Conservation (phyloP, 1,140 invertebrate species). For the Philaenus spumarius region DNA sequence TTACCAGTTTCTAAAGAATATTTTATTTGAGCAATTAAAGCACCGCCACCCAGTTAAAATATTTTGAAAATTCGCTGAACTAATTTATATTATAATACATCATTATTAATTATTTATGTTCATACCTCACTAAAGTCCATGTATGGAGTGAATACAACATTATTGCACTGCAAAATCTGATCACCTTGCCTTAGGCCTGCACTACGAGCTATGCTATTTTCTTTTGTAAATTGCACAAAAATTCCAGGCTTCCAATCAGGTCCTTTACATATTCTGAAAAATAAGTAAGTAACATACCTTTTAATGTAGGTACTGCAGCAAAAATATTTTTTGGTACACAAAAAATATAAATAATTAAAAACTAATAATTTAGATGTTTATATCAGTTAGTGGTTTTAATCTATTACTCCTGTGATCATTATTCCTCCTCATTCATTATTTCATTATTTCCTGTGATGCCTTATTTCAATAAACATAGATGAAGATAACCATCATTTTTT, state of each 20-base stretch:
- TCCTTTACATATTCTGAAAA: constrained; percentile 70
- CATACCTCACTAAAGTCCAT: constrained; percentile 71
- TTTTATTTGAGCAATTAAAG: no score
- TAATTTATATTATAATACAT: no score
- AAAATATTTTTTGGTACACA: background rate
- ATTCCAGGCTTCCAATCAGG: constrained; percentile 79
- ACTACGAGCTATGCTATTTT: constrained; percentile 77
- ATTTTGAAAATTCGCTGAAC: no score
- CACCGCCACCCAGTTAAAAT: no score
- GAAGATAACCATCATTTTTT: no score
- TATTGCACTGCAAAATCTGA: constrained; percentile 88
- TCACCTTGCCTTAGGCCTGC: constrained; percentile 85
- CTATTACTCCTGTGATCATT: background rate
- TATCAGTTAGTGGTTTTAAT: background rate
- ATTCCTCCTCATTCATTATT: background rate
- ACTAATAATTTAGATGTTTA: no score
- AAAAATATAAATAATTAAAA: no score
- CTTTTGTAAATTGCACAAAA: constrained; percentile 86
- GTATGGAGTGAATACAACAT: constrained; percentile 59
- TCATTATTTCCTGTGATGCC: no score
- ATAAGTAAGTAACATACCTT: background rate
- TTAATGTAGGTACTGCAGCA: background rate
- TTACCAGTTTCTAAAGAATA: no score
- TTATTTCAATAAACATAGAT: no score
- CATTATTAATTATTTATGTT: no score